Percentiles rank a stretch among this genome's conserved stretches.
Conservation (phyloP, 2,113 vertebrate genomes). For the Peromyscus californicus region DNA sequence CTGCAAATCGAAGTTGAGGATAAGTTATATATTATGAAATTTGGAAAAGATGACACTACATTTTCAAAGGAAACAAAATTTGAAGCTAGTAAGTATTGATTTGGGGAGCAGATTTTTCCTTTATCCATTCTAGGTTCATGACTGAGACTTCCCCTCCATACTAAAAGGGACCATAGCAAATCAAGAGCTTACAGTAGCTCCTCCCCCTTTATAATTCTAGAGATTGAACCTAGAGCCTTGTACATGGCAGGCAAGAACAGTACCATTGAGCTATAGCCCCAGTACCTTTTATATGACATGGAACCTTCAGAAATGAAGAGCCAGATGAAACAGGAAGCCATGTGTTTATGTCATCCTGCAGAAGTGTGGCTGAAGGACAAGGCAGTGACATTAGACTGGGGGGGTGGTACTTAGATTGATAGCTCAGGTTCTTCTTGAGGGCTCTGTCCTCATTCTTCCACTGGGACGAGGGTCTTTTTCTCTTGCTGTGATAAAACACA, state of each 20-base stretch:
- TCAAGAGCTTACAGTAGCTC: background rate
- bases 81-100: constrained; percentile 38
- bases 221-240: background rate
- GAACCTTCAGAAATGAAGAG: background rate
- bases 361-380: background rate
- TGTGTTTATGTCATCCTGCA: background rate
- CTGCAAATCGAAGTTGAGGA: background rate
- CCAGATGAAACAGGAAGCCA: background rate
- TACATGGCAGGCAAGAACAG: background rate
- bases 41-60: background rate
- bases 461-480: background rate
- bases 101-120: background rate
- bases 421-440: background rate
- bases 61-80: constrained; percentile 28
- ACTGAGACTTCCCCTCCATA: background rate
- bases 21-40: constrained; percentile 29
- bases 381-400: background rate
- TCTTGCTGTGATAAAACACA: background rate
- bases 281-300: background rate
- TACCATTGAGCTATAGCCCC: background rate
- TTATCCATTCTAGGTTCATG: background rate
- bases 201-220: background rate
- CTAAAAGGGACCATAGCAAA: background rate
- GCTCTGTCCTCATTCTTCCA: background rate
- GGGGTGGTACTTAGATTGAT: background rate